A percentile compares a stretch with the other conserved stretches of the same genome.
These are phyloP conservation scores for Brachionus rotundiformis DNA, from an alignment of 1,140 invertebrate species.

Conservation along the genomic window DNA sequence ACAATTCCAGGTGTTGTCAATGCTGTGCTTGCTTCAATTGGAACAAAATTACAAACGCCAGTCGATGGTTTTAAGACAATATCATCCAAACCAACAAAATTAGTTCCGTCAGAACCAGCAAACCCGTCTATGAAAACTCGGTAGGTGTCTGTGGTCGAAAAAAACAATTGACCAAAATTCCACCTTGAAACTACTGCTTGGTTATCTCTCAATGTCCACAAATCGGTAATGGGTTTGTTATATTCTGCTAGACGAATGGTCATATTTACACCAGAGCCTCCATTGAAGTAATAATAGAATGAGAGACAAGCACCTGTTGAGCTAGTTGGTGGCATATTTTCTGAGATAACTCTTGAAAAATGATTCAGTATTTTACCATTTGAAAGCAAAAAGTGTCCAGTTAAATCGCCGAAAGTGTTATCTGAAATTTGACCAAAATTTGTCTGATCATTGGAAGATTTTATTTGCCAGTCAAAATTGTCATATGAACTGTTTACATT, in stretches of 20 bases:
- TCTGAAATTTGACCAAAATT: slow-evolving; percentile 23
- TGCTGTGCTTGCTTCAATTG: not conserved
- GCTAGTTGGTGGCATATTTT: slow-evolving; percentile 37
- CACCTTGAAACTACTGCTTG: not conserved
- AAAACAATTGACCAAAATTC: slow-evolving; percentile 39
- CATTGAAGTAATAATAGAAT: slow-evolving; percentile 58
- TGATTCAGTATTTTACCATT: slow-evolving; percentile 16
- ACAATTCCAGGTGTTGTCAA: not conserved
- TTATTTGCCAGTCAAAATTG: slow-evolving; percentile 53
- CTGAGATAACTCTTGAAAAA: not conserved
- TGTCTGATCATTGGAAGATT: not conserved
- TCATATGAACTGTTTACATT: slow-evolving; percentile 50
- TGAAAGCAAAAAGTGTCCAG: slow-evolving; percentile 22
- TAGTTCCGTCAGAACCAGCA: not conserved
- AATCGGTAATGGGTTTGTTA: not conserved
- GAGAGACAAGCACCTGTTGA: not conserved
- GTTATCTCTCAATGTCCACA: not conserved
- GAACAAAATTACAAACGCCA: slow-evolving; percentile 10
- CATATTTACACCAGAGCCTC: slow-evolving; percentile 6
- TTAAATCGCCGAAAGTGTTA: slow-evolving; percentile 6
- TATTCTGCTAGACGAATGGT: not conserved
- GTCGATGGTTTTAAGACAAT: not conserved
- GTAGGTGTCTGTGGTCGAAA: slow-evolving; percentile 7
- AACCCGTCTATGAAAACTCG: not conserved
- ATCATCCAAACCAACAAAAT: slow-evolving; percentile 20